These are phyloP conservation scores for Dendrocincla tyrannina DNA, from an alignment of 2,797 vertebrate species.

Conservation along the genomic window DNA sequence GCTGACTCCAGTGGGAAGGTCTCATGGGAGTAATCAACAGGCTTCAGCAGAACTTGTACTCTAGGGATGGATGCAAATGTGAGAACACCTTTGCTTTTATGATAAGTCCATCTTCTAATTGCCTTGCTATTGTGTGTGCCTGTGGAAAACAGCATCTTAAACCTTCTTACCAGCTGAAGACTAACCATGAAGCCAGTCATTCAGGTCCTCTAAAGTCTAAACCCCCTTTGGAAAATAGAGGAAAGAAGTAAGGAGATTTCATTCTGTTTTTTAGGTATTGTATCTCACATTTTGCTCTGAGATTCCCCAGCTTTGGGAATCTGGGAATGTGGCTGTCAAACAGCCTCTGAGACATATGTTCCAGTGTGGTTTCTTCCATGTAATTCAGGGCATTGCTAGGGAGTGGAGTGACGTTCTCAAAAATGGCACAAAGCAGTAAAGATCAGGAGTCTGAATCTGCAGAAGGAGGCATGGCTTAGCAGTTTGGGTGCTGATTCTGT, in stretches of 20 bases:
- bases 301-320: not conserved
- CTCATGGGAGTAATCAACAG: not conserved
- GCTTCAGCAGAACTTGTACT: not conserved
- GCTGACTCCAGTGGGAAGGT: not conserved
- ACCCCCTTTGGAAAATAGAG: not conserved
- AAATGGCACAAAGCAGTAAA: not conserved
- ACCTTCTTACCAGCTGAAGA: not conserved
- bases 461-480: not conserved
- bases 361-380: not conserved
- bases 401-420: not conserved
- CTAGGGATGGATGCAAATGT: not conserved
- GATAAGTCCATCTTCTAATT: not conserved
- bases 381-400: not conserved
- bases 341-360: not conserved
- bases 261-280: not conserved
- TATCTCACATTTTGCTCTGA: not conserved
- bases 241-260: not conserved
- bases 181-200: not conserved
- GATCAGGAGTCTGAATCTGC: not conserved
- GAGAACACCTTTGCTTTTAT: not conserved
- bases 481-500: not conserved
- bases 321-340: not conserved
- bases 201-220: not conserved
- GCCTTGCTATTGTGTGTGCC: not conserved
- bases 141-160: not conserved